Percentiles rank a stretch among this genome's conserved stretches.
These are phyloP conservation scores for Lacerta agilis DNA, from an alignment of 2,797 vertebrate species.

Conservation along the genomic window DNA sequence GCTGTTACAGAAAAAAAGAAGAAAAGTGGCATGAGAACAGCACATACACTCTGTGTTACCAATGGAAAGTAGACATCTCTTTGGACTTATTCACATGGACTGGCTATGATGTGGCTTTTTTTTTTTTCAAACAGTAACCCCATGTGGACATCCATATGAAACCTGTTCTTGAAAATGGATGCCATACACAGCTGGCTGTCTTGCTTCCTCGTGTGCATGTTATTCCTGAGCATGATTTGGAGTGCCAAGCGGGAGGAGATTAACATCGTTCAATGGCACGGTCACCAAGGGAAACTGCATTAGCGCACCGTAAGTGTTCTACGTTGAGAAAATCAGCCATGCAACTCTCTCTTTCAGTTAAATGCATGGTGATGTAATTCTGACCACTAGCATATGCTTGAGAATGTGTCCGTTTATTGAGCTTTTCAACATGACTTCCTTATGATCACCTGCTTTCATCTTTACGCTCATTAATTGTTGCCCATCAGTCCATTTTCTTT, in stretches of 20 bases:
- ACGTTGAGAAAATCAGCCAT: background rate
- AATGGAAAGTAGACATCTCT: constrained; percentile 28
- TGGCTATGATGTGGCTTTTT: background rate
- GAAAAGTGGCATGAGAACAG: constrained; percentile 21
- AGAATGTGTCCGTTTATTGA: background rate
- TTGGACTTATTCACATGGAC: background rate
- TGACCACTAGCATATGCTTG: background rate
- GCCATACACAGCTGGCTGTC: background rate
- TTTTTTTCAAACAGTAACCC: background rate
- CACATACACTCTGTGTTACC: constrained; percentile 1
- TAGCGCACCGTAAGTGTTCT: background rate
- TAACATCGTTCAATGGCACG: background rate
- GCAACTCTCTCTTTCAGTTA: constrained; percentile 17
- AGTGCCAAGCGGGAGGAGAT: background rate
- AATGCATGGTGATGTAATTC: constrained; percentile 8
- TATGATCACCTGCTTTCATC: background rate
- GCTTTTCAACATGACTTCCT: background rate
- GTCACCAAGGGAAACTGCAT: background rate
- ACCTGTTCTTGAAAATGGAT: background rate
- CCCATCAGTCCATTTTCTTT: background rate
- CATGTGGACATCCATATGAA: background rate
- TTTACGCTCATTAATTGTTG: background rate
- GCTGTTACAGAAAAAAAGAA: constrained; percentile 73
- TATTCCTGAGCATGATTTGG: background rate
- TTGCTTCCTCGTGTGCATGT: background rate